A percentile compares a stretch with the other conserved stretches of the same genome.
phyloP scores from a whole-genome alignment of 2,113 vertebrate species.

The Delphinus delphis region DNA sequence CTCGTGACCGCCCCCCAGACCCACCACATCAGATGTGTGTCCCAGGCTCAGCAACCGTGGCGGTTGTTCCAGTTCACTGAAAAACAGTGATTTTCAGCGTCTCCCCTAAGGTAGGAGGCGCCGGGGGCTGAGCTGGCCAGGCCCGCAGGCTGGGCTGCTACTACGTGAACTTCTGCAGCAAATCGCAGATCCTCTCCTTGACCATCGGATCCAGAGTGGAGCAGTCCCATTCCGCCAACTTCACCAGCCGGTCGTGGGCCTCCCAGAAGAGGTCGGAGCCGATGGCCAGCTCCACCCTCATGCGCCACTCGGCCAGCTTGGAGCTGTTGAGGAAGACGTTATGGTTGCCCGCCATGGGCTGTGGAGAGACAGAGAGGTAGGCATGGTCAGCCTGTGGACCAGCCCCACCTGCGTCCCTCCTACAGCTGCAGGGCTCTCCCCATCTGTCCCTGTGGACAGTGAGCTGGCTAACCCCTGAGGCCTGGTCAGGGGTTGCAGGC shows the following conservation, averaged over 20 bases:
- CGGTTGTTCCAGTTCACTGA: neutral
- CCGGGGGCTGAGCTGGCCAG: neutral
- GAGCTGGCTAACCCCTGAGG: neutral
- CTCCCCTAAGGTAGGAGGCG: neutral
- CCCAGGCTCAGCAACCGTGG: neutral
- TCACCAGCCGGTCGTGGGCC: slow-evolving; percentile 80
- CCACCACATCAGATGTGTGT: neutral
- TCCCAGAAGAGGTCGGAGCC: slow-evolving; percentile 84
- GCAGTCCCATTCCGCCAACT: slow-evolving; percentile 69
- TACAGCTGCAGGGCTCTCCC: neutral
- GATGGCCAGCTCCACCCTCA: slow-evolving; percentile 81
- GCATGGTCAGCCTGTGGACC: neutral
- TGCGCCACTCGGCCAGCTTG: slow-evolving; percentile 84
- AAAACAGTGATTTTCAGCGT: neutral
- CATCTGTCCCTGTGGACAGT: neutral
- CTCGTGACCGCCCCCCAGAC: neutral
- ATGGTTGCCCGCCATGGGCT: slow-evolving; percentile 86
- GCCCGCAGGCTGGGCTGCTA: neutral
- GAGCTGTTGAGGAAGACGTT: slow-evolving; percentile 81
- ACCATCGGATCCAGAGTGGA: slow-evolving; percentile 73
- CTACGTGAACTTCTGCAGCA: slow-evolving; percentile 51
- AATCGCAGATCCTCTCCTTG: slow-evolving; percentile 67
- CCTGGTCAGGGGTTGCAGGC: neutral
- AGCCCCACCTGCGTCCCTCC: neutral
- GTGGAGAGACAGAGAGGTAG: slow-evolving; percentile 26